These are phyloP conservation scores for Drosophila sechellia DNA, from an alignment of 1,140 invertebrate species.

Conservation along the genomic window DNA sequence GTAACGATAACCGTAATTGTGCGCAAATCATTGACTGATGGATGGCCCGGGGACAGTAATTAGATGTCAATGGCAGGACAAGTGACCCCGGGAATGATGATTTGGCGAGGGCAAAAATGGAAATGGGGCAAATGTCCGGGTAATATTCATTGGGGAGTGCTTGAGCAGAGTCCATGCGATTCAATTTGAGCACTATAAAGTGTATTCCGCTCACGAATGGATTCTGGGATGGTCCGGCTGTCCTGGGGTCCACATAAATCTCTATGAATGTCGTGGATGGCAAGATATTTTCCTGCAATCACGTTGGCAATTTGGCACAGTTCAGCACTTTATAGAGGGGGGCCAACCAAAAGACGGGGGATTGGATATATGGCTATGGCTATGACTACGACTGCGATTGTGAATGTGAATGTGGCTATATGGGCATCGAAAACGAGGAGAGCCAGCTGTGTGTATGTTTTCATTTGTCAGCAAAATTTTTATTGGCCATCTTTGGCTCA, in stretches of 20 bases:
- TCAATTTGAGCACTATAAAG: slow-evolving; percentile 47
- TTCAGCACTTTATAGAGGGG: slow-evolving; percentile 69
- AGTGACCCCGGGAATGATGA: slow-evolving; percentile 26
- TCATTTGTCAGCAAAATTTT: slow-evolving; percentile 70
- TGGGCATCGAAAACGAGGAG: slow-evolving; percentile 40
- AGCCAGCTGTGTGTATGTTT: slow-evolving; percentile 31
- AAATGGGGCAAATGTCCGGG: not conserved
- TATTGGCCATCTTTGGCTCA: slow-evolving; percentile 62
- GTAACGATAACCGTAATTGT: slow-evolving; percentile 23
- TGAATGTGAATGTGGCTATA: slow-evolving; percentile 5
- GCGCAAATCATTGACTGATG: slow-evolving; percentile 36
- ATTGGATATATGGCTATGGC: slow-evolving; percentile 10
- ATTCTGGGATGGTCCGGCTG: slow-evolving; percentile 1
- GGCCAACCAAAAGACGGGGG: not conserved
- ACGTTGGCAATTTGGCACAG: slow-evolving; percentile 71
- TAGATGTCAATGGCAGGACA: slow-evolving; percentile 69
- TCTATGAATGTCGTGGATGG: slow-evolving; percentile 47
- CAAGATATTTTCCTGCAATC: slow-evolving; percentile 65
- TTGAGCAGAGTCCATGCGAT: slow-evolving; percentile 14
- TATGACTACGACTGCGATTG: slow-evolving; percentile 9
- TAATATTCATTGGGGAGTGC: slow-evolving; percentile 36
- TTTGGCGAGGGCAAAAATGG: slow-evolving; percentile 2
- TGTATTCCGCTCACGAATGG: slow-evolving; percentile 33
- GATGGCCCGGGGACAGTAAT: slow-evolving; percentile 54
- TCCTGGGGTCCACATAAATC: slow-evolving; percentile 49